Evolutionary conservation across 2,888 invertebrate genomes (phyloP), one percentile per base, ranked within the genome.

Genomic region (Drepana falcataria): DNA sequence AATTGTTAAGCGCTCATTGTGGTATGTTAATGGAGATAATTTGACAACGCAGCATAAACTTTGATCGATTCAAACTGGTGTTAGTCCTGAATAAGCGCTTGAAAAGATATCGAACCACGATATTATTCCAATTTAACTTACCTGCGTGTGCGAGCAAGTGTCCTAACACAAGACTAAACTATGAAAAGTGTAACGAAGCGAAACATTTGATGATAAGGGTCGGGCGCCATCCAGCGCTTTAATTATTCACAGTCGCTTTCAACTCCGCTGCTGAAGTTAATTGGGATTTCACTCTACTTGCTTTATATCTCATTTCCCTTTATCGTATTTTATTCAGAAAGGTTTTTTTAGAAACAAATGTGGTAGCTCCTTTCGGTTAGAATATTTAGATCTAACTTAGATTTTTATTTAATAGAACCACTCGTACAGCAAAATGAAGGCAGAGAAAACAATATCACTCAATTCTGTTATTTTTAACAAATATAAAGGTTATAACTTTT

Each of bases 221-320:
- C 69, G 67, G 58, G 55, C 66, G 62, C 56, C 56, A 64, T 61
- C 63, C 63, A 65, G 61, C 60, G 61, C 61, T 71, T 84, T 82
- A 85, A 87, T 88, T 87, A 88, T 87, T 87, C 82, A 87, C 65
- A 64, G 69, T 61, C 61, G 79, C 79, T 86, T 77, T 82, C 79
- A 79, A 74, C 82, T 80, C 76, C 55, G 64, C 73, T 67, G 61
- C 70, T 74, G 66, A 73, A 79, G 77, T 81, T 85, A 85, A 85
- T 85, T 85, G 81, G 73, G 71, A 77, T 69, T 77, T 73, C 78
- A 67, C 69, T 73, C 67, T 64, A 65, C 71, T 66, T 68, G 64
- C 64, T 75, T 75, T 72, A 73, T 75, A 68, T 71, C 65, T 71
- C 72, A 70, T 73, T 77, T 74, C 69, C 72, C 67, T 75, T 75